A percentile compares a stretch with the other conserved stretches of the same genome.
Conservation (phyloP, 2,797 vertebrate genomes). For the Aythya fuligula region DNA sequence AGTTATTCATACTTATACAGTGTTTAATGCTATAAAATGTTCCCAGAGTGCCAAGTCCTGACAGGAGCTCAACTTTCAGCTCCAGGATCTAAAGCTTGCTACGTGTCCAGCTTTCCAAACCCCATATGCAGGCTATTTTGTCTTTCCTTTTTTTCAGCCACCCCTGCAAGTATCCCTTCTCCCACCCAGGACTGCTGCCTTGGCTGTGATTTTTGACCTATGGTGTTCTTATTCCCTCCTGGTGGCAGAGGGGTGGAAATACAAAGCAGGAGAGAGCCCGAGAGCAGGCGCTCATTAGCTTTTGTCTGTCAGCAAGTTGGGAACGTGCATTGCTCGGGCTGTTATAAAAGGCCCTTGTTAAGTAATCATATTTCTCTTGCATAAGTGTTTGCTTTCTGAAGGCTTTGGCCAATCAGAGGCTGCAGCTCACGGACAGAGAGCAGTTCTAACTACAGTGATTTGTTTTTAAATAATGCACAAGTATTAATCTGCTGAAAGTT, state of each 20-base stretch:
- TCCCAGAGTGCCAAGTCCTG: not conserved
- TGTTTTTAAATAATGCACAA: not conserved
- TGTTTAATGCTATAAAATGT: not conserved
- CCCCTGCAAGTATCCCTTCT: not conserved
- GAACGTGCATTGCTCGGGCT: not conserved
- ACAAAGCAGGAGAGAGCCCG: not conserved
- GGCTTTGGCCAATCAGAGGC: not conserved
- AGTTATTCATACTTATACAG: not conserved
- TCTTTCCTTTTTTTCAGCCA: not conserved
- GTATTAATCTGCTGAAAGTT: not conserved
- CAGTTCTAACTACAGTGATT: not conserved
- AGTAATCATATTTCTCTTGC: conserved; percentile 56
- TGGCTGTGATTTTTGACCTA: not conserved
- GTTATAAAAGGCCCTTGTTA: conserved; percentile 57
- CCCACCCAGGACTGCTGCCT: accelerated
- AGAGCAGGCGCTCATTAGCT: not conserved
- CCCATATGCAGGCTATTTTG: not conserved
- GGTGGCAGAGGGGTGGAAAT: not conserved
- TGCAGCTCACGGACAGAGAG: not conserved
- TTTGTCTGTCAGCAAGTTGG: not conserved
- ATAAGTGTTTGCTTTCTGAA: conserved; percentile 62
- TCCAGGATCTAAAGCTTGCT: not conserved
- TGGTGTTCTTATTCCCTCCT: not conserved
- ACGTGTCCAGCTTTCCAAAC: not conserved
- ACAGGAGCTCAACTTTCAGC: not conserved